These are phyloP conservation scores for Cyprinodon diabolis DNA, from an alignment of 2,797 vertebrate genomes.

Conservation along the genomic window DNA sequence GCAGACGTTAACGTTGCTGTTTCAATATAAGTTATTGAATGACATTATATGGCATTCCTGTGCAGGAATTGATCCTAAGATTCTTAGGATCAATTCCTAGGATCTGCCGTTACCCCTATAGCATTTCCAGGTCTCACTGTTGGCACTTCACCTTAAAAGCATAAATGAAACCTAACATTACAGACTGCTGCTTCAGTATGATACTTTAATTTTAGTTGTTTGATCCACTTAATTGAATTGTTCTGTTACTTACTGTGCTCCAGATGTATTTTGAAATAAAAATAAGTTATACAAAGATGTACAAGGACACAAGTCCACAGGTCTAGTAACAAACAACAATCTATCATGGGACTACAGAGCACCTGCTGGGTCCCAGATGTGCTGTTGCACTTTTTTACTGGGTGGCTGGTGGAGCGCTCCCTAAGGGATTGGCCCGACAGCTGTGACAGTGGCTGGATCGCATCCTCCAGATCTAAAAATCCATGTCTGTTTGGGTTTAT, in stretches of 20 bases:
- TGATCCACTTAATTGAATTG: neutral
- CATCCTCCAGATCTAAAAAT: constrained; percentile 56
- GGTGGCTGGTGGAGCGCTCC: constrained; percentile 74
- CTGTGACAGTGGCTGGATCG: constrained; percentile 66
- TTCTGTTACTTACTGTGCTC: neutral
- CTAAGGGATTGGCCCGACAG: constrained; percentile 72
- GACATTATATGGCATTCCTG: too few species aligned
- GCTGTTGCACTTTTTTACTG: constrained; percentile 76
- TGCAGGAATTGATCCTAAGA: too few species aligned
- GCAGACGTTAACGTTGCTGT: too few species aligned
- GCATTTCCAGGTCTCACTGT: too few species aligned
- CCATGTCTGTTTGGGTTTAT: constrained; percentile 53
- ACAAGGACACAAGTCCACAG: constrained; percentile 69
- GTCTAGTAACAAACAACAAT: constrained; percentile 75
- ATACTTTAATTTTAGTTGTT: neutral
- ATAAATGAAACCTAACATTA: too few species aligned
- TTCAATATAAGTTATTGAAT: too few species aligned
- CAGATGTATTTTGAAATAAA: constrained; percentile 38
- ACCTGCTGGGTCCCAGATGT: constrained; percentile 85
- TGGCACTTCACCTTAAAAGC: too few species aligned
- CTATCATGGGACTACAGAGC: constrained; percentile 77
- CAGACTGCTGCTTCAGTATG: neutral
- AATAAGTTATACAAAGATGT: constrained; percentile 38
- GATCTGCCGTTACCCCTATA: too few species aligned
- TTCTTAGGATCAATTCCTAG: too few species aligned